Percentiles rank a stretch among this genome's conserved stretches.
These are phyloP conservation scores for Lamellibrachia columna DNA, from an alignment of 2,888 invertebrate species.

Conservation along the genomic window DNA sequence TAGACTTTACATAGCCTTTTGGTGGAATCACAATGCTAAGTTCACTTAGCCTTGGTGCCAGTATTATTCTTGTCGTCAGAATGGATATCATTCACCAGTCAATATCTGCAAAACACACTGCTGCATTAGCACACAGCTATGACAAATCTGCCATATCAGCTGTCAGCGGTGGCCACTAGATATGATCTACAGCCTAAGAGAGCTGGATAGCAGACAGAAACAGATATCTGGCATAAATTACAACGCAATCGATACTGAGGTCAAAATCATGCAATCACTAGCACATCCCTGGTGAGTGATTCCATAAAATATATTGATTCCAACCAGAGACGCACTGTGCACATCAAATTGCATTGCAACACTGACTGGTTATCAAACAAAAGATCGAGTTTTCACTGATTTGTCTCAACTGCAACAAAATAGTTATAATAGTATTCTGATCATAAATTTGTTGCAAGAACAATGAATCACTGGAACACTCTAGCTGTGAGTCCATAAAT, in stretches of 20 bases:
- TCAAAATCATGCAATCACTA: neutral
- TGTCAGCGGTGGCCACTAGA: neutral
- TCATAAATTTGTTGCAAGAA: neutral
- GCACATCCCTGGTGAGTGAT: neutral
- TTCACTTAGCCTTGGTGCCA: too few species aligned
- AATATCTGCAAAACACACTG: too few species aligned
- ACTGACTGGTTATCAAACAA: neutral
- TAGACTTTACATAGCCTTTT: too few species aligned
- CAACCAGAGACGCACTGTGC: neutral
- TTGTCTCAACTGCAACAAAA: neutral
- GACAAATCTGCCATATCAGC: too few species aligned
- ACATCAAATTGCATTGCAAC: neutral
- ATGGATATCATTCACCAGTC: too few species aligned
- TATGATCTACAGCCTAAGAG: neutral
- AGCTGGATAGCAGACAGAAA: constrained; percentile 1
- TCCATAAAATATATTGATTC: constrained; percentile 1
- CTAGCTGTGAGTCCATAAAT: neutral
- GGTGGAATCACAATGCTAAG: too few species aligned
- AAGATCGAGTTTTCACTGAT: neutral
- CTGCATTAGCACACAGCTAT: too few species aligned
- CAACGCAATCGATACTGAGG: neutral
- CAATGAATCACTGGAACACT: neutral
- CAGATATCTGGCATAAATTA: neutral
- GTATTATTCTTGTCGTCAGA: too few species aligned
- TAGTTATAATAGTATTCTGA: neutral